Evolutionary conservation across 2,113 vertebrate species (phyloP).

Genomic region (Sphaerodactylus townsendi): DNA sequence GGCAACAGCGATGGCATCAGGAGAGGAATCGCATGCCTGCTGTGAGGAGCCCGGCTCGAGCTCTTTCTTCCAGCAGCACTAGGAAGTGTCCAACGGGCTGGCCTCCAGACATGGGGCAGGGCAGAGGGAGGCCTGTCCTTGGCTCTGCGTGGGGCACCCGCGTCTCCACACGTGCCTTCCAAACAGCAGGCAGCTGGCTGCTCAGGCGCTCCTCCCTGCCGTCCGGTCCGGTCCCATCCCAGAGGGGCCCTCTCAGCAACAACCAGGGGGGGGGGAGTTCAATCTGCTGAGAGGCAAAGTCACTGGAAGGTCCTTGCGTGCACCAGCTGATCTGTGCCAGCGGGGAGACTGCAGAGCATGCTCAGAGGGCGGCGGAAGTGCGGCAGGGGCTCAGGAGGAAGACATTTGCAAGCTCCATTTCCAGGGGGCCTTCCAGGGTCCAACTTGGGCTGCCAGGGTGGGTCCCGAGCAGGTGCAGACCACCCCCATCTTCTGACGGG

Average conservation of each 20-base stretch:
- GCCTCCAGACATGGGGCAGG: not conserved
- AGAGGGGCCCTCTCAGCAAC: not conserved
- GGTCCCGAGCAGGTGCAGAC: not conserved
- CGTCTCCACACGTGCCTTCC: not conserved
- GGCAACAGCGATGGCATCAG: constrained; percentile 32
- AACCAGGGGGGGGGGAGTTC: too few relatives aligned
- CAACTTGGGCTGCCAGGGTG: not conserved
- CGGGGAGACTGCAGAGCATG: fast-evolving
- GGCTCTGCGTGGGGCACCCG: not conserved
- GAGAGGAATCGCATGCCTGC: constrained; percentile 49
- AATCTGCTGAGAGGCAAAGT: not conserved
- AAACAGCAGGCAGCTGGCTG: not conserved
- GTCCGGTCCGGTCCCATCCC: too few relatives aligned
- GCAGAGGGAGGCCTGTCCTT: not conserved
- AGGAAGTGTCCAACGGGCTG: not conserved
- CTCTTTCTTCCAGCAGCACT: not conserved
- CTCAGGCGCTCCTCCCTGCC: not conserved
- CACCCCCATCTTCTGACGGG: constrained; percentile 27
- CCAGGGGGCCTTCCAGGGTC: not conserved
- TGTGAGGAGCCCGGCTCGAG: fast-evolving
- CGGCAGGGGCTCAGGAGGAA: not conserved
- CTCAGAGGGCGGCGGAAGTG: fast-evolving
- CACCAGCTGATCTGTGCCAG: not conserved
- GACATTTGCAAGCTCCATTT: constrained; percentile 30
- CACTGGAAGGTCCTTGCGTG: not conserved